Conservation (phyloP, 1,140 invertebrate species). For the Polyergus mexicanus region DNA sequence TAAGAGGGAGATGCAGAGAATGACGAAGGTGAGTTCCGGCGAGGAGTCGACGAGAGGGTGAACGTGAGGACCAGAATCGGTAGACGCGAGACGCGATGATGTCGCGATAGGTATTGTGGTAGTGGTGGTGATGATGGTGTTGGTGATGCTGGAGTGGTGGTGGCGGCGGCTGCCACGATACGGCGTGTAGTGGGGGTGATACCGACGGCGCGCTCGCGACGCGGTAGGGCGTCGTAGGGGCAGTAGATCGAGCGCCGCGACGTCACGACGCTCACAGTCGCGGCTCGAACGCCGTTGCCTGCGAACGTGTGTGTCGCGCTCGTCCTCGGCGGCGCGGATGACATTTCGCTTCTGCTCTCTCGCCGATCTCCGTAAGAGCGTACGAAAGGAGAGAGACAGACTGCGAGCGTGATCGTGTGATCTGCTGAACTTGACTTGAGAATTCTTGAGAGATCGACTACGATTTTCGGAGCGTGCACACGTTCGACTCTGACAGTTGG, state of each 20-base stretch:
- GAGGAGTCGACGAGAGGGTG: conserved; percentile 69
- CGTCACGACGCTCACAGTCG: conserved; percentile 84
- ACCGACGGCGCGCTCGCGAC: conserved; percentile 66
- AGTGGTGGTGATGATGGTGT: conserved; percentile 53
- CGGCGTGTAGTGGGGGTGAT: conserved; percentile 72
- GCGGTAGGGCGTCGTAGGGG: conserved; percentile 82
- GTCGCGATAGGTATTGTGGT: conserved; percentile 58
- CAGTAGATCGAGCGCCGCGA: conserved; percentile 84
- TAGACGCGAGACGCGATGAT: conserved; percentile 55
- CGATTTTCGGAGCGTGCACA: conserved; percentile 24
- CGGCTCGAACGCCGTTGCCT: conserved; percentile 83
- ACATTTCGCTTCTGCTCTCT: conserved; percentile 32
- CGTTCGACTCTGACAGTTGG: conserved; percentile 29
- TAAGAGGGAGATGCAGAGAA: conserved; percentile 52
- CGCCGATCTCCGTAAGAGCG: background rate
- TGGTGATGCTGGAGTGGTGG: conserved; percentile 74
- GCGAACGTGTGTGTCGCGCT: conserved; percentile 78
- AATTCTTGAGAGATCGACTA: conserved; percentile 10
- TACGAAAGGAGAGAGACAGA: background rate
- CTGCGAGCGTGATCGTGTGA: conserved; percentile 4
- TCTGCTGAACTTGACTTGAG: background rate
- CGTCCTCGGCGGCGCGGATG: conserved; percentile 48
- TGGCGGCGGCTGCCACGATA: conserved; percentile 76
- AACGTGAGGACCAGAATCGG: conserved; percentile 67
- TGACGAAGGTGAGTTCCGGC: conserved; percentile 65